Percentiles rank a stretch among this genome's conserved stretches.
These are phyloP conservation scores for Meteorus sp. DNA, from an alignment of 1,140 invertebrate species.

Conservation along the genomic window DNA sequence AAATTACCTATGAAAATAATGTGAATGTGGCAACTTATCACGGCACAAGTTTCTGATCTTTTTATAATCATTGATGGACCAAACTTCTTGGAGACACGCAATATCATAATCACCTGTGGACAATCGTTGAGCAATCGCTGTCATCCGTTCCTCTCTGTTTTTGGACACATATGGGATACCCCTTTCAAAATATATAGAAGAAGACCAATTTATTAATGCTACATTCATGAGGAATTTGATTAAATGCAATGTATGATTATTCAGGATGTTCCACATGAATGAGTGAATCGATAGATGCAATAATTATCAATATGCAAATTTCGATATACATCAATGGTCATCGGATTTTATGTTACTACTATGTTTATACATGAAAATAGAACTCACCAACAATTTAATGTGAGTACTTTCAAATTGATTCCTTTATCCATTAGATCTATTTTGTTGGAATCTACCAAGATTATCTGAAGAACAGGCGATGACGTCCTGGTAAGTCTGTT, in stretches of 20 bases:
- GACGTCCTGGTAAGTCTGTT: no score
- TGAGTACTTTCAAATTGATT: slow-evolving; percentile 51
- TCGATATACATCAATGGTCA: neutral
- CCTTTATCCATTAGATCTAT: slow-evolving; percentile 35
- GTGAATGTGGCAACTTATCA: slow-evolving; percentile 79
- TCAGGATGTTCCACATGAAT: neutral
- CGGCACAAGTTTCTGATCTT: slow-evolving; percentile 64
- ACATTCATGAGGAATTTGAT: neutral
- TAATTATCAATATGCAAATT: neutral
- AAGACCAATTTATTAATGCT: slow-evolving; percentile 6
- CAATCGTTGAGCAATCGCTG: slow-evolving; percentile 79
- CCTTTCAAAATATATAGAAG: slow-evolving; percentile 61
- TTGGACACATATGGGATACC: slow-evolving; percentile 81
- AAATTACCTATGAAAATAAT: slow-evolving; percentile 91
- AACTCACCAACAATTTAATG: slow-evolving; percentile 66
- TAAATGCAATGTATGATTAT: neutral
- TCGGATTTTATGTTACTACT: neutral
- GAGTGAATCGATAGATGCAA: no score
- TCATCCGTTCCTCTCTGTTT: slow-evolving; percentile 73
- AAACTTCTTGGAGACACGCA: slow-evolving; percentile 92
- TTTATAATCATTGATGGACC: slow-evolving; percentile 78
- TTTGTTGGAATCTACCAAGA: no score
- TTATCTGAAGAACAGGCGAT: no score
- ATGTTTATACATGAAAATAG: slow-evolving; percentile 7
- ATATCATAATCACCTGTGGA: slow-evolving; percentile 76